These are phyloP conservation scores for Bubo bubo DNA, from an alignment of 2,113 vertebrate genomes.

Conservation along the genomic window DNA sequence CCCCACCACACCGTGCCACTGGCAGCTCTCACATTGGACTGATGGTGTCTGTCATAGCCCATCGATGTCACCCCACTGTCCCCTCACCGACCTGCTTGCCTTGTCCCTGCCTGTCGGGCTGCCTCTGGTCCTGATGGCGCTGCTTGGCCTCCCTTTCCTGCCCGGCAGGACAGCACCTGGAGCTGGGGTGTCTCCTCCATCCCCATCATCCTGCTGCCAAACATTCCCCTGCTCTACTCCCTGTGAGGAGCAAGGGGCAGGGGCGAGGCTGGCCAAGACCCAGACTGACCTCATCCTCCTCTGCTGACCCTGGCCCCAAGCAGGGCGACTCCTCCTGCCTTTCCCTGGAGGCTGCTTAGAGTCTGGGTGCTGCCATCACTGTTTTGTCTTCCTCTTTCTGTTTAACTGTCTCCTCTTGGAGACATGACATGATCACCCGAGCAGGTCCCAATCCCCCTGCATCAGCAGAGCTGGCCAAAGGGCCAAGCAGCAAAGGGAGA, in stretches of 20 bases:
- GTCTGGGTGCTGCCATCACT: background rate
- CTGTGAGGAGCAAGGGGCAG: background rate
- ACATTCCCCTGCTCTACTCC: background rate
- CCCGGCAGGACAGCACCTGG: background rate
- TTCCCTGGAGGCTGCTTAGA: background rate
- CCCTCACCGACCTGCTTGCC: background rate
- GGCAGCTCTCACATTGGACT: background rate
- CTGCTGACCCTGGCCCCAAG: background rate
- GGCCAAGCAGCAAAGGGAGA: background rate
- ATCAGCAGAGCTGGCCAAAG: background rate
- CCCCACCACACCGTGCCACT: background rate
- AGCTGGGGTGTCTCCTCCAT: background rate
- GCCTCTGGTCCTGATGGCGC: background rate
- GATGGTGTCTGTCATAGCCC: conserved; percentile 9
- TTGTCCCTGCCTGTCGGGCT: background rate
- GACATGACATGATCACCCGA: accelerated
- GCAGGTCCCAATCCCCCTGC: background rate
- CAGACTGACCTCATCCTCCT: background rate
- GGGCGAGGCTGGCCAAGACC: background rate
- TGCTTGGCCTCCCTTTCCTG: background rate
- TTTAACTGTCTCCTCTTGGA: background rate
- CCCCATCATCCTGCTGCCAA: background rate
- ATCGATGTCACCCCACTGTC: background rate
- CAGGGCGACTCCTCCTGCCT: background rate
- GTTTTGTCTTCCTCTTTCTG: background rate